Evolutionary conservation across 2,113 vertebrate species (phyloP).

Genomic region (Epinephelus lanceolatus): DNA sequence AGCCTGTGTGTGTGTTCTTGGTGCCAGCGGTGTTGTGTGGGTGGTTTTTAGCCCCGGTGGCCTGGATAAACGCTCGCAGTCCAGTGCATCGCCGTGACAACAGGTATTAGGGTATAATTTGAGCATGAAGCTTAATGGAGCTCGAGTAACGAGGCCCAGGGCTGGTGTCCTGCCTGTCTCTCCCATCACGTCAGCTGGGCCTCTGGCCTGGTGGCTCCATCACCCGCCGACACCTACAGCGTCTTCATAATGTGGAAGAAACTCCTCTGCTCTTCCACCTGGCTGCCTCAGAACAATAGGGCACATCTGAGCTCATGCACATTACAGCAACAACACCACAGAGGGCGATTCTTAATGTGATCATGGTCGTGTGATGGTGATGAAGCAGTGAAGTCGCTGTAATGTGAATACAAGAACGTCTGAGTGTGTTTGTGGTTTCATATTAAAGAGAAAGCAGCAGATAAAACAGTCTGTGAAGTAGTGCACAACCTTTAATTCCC

Average conservation of each 20-base stretch:
- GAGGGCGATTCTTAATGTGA: constrained; percentile 56
- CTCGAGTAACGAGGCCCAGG: constrained; percentile 78
- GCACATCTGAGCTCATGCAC: constrained; percentile 34
- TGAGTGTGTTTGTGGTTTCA: constrained; percentile 28
- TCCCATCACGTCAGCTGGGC: constrained; percentile 68
- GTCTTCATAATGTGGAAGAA: constrained; percentile 50
- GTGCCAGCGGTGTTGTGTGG: constrained; percentile 24
- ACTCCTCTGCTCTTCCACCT: constrained; percentile 58
- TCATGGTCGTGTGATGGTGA: constrained; percentile 36
- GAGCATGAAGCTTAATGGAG: constrained; percentile 80
- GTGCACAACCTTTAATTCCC: neutral
- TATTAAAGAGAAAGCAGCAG: constrained; percentile 26
- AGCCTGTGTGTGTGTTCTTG: constrained; percentile 26
- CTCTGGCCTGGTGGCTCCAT: constrained; percentile 50
- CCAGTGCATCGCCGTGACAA: constrained; percentile 75
- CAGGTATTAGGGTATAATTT: constrained; percentile 82
- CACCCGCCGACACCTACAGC: constrained; percentile 56
- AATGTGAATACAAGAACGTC: constrained; percentile 45
- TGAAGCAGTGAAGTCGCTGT: constrained; percentile 46
- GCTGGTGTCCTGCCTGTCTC: constrained; percentile 74
- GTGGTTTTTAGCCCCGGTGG: constrained; percentile 57
- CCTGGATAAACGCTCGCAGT: constrained; percentile 75
- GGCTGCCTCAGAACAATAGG: constrained; percentile 64
- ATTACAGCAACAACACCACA: constrained; percentile 42
- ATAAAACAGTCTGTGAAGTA: constrained; percentile 58